Evolutionary conservation across 2,113 vertebrate genomes (phyloP).

Genomic region (Ochotona princeps): DNA sequence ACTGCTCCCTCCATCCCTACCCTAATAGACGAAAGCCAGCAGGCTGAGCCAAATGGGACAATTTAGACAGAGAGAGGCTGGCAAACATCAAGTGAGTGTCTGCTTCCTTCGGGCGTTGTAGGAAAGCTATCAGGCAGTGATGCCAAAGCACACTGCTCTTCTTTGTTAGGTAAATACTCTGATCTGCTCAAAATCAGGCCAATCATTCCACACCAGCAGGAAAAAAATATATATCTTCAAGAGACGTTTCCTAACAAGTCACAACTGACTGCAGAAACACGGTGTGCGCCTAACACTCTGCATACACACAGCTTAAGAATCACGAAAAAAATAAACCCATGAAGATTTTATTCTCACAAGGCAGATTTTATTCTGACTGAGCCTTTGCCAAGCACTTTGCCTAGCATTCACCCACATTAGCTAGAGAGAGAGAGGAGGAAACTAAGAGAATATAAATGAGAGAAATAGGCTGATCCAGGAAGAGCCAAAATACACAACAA

Average conservation of each 20-base stretch:
- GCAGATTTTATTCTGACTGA: background rate
- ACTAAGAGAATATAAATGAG: conserved; percentile 9
- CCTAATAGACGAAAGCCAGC: conserved; percentile 57
- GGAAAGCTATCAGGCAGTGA: conserved; percentile 59
- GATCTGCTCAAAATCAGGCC: background rate
- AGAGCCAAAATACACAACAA: background rate
- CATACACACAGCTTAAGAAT: background rate
- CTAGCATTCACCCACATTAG: conserved; percentile 32
- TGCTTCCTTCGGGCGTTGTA: conserved; percentile 54
- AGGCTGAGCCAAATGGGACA: conserved; percentile 60
- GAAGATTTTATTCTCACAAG: conserved; percentile 16
- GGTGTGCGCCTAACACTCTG: background rate
- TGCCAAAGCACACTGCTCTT: conserved; percentile 44
- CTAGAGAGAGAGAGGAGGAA: background rate
- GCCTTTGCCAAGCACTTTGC: background rate
- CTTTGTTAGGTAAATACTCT: conserved; percentile 67
- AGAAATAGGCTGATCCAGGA: background rate
- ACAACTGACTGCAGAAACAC: background rate
- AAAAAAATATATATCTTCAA: background rate
- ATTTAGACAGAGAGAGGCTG: conserved; percentile 69
- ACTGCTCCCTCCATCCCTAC: background rate
- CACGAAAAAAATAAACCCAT: background rate
- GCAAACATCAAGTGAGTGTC: conserved; percentile 43
- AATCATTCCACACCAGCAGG: background rate
- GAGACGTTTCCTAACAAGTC: background rate